phyloP scores from a whole-genome alignment of 2,888 invertebrate genomes.

The Heterodera filipjevi region DNA sequence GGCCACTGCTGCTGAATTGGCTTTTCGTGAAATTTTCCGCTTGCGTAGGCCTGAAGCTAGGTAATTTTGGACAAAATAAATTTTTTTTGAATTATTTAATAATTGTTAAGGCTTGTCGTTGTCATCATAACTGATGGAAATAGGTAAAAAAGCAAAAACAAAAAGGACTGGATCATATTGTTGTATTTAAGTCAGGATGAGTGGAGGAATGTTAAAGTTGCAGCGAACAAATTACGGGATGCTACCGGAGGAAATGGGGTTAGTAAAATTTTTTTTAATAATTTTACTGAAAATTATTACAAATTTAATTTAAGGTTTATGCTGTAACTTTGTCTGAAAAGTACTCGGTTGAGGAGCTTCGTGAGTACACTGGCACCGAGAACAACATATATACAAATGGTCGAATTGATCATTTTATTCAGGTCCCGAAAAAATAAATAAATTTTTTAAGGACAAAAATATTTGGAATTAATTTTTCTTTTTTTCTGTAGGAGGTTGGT shows the following conservation, averaged over 20 bases:
- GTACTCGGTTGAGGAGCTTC: conserved; percentile 45
- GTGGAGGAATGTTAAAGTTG: conserved; percentile 41
- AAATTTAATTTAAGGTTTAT: conserved; percentile 31
- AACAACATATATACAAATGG: conserved; percentile 36
- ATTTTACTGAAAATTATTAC: background rate
- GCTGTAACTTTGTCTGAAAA: conserved; percentile 47
- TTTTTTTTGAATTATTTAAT: background rate
- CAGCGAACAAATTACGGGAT: conserved; percentile 40
- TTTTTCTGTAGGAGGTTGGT: conserved; percentile 40
- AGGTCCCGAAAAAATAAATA: conserved; percentile 18
- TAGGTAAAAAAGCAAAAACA: background rate
- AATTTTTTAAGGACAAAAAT: background rate
- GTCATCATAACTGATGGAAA: conserved; percentile 48
- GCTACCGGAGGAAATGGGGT: conserved; percentile 31
- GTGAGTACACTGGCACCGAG: conserved; percentile 44
- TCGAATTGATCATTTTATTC: conserved; percentile 40
- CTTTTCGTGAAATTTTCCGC: conserved; percentile 27
- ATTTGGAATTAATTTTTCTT: background rate
- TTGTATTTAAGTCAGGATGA: conserved; percentile 40
- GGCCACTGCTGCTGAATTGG: conserved; percentile 40
- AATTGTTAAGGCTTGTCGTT: conserved; percentile 37
- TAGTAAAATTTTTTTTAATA: background rate
- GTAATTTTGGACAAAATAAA: background rate
- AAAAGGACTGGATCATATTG: background rate
- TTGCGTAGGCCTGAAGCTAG: conserved; percentile 38